These are phyloP conservation scores for Meda fulgida DNA, from an alignment of 2,797 vertebrate species.

Conservation along the genomic window DNA sequence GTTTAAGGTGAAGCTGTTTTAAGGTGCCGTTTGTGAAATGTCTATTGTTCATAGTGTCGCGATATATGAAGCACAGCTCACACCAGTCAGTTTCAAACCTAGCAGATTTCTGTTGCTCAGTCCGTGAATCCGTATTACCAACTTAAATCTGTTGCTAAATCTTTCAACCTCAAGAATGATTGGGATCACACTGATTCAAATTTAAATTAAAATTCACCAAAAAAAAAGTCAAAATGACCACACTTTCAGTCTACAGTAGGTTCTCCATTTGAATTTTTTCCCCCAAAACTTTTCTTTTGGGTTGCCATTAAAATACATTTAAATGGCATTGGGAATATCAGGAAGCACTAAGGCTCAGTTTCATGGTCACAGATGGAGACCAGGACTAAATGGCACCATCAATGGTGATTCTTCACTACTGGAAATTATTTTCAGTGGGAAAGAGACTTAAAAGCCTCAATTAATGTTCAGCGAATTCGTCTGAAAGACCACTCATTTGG, in stretches of 20 bases:
- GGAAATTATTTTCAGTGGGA: constrained; percentile 6
- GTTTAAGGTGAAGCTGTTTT: neutral
- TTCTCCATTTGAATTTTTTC: neutral
- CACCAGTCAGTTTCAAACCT: neutral
- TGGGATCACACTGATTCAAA: neutral
- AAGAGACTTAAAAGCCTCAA: constrained; percentile 48
- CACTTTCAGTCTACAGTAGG: neutral
- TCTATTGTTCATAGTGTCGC: neutral
- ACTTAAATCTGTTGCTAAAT: neutral
- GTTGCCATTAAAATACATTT: neutral
- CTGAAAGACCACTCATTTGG: constrained; percentile 36
- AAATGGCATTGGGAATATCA: constrained; percentile 9
- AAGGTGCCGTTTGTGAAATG: neutral
- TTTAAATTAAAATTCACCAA: neutral
- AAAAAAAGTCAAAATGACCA: neutral
- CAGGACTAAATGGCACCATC: constrained; percentile 33
- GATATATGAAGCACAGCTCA: neutral
- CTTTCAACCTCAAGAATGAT: neutral
- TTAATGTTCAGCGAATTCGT: constrained; percentile 35
- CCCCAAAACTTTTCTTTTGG: neutral
- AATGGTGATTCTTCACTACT: neutral
- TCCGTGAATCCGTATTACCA: neutral
- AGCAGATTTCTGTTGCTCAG: neutral
- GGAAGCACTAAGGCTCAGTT: constrained; percentile 8
- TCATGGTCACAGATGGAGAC: constrained; percentile 21